These are phyloP conservation scores for Ctenopoma multispine DNA, from an alignment of 2,797 vertebrate genomes.

Conservation along the genomic window DNA sequence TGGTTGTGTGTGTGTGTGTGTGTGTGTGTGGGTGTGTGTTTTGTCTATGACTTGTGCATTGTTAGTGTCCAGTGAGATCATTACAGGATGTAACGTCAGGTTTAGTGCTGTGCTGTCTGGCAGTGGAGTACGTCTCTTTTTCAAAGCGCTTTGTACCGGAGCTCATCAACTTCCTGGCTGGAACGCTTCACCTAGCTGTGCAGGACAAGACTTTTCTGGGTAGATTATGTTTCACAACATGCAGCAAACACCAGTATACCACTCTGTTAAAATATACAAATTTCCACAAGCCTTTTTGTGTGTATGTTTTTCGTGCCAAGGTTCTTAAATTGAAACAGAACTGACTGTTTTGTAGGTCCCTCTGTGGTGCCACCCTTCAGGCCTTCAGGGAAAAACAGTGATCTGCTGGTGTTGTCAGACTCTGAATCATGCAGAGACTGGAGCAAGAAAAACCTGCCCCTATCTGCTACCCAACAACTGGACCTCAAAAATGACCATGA, in stretches of 20 bases:
- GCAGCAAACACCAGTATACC: not conserved
- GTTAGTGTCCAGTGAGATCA: slow-evolving; percentile 88
- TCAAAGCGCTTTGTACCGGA: slow-evolving; percentile 93
- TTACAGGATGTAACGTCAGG: slow-evolving; percentile 89
- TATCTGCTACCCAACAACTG: slow-evolving; percentile 75
- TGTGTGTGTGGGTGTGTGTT: slow-evolving; percentile 11
- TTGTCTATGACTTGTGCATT: slow-evolving; percentile 2
- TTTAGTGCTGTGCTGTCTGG: slow-evolving; percentile 89
- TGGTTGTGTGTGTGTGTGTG: slow-evolving; percentile 17
- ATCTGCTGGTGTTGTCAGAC: slow-evolving; percentile 85
- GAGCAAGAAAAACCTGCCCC: slow-evolving; percentile 82
- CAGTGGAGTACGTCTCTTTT: slow-evolving; percentile 90
- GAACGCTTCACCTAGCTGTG: slow-evolving; percentile 87
- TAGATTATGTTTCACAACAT: slow-evolving; percentile 24
- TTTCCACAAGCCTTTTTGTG: not conserved
- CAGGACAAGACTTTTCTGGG: slow-evolving; percentile 75
- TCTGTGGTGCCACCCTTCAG: slow-evolving; percentile 88
- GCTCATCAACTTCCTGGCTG: slow-evolving; percentile 91
- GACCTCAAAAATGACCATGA: slow-evolving; percentile 69
- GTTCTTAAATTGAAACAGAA: not conserved
- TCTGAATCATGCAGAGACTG: slow-evolving; percentile 82
- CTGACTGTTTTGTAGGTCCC: slow-evolving; percentile 81
- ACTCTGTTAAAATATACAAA: not conserved
- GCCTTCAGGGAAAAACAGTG: slow-evolving; percentile 80
- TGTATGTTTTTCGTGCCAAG: not conserved